Conservation (phyloP, 2,113 vertebrate species). For the Chrysemys picta region DNA sequence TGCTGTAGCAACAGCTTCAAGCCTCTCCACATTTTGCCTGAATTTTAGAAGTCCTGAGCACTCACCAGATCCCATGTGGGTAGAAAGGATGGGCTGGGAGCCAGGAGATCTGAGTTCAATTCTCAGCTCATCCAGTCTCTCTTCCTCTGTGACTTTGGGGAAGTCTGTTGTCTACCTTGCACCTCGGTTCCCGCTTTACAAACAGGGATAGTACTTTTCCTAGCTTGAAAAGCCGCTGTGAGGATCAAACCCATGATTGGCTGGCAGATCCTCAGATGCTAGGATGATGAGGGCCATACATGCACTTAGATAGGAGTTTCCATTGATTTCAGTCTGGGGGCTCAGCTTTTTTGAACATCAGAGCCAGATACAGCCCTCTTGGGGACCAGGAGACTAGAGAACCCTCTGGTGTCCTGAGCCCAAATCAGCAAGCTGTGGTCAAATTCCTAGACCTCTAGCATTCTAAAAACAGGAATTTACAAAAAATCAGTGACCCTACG, state of each 20-base stretch:
- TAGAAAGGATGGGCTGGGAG: background rate
- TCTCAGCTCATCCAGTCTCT: background rate
- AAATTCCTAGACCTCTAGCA: background rate
- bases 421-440: background rate
- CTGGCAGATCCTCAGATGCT: background rate
- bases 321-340: background rate
- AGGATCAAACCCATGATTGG: background rate
- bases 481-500: background rate
- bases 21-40: background rate
- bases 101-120: background rate
- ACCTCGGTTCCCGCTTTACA: no score
- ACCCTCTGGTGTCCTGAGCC: background rate
- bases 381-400: background rate
- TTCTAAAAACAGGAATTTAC: background rate
- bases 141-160: background rate
- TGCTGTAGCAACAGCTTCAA: background rate
- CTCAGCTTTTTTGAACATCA: background rate
- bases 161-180: no score
- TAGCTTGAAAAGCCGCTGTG: no score
- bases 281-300: background rate
- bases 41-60: background rate
- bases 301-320: background rate
- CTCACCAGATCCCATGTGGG: background rate
- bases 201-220: no score
- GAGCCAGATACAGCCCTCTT: background rate